These are phyloP conservation scores for Drosophila arizonae DNA, from an alignment of 1,140 invertebrate genomes.

Conservation along the genomic window DNA sequence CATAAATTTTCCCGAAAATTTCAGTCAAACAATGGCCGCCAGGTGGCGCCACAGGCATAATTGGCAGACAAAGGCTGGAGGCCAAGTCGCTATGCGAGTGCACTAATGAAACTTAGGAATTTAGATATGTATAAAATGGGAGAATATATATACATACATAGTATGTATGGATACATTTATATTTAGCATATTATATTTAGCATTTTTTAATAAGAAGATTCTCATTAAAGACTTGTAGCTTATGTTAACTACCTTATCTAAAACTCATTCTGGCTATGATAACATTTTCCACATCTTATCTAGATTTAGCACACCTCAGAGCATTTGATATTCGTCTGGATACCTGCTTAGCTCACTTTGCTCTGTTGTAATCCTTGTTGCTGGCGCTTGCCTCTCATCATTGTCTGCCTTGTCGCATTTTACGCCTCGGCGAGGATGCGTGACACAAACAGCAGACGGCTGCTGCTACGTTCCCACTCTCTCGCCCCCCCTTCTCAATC, in stretches of 20 bases:
- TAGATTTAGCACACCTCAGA: neutral
- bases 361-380: neutral
- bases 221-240: too few relatives aligned
- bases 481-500: neutral
- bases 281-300: too few relatives aligned
- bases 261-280: too few relatives aligned
- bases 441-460: conserved; percentile 56
- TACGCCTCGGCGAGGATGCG: conserved; percentile 50
- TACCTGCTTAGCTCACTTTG: neutral
- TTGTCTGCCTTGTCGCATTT: conserved; percentile 52
- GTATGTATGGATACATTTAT: too few relatives aligned
- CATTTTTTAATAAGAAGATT: too few relatives aligned
- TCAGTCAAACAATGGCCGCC: conserved; percentile 53
- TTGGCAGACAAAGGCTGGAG: conserved; percentile 44
- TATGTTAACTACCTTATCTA: too few relatives aligned
- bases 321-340: neutral
- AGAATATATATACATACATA: neutral
- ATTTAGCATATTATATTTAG: too few relatives aligned
- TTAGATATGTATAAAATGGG: too few relatives aligned
- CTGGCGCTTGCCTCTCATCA: conserved; percentile 15
- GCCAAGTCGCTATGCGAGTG: neutral
- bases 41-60: conserved; percentile 51
- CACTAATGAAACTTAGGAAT: neutral
- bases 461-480: conserved; percentile 11
- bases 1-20: conserved; percentile 53